Percentiles rank a stretch among this genome's conserved stretches.
Conservation (phyloP, 92 coral and sea anemone species). For the Zoanthus solanderi region DNA sequence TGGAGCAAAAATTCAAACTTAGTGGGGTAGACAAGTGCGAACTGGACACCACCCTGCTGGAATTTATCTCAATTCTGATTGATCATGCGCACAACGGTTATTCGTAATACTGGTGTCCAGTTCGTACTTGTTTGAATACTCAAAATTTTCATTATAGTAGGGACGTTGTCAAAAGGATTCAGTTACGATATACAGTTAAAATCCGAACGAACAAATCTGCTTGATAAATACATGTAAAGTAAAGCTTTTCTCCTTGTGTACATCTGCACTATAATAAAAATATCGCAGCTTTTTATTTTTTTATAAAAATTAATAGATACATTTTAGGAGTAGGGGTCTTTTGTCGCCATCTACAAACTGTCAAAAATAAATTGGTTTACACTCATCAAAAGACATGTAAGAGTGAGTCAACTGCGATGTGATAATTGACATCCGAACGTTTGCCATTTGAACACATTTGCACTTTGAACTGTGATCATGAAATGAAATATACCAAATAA, state of each 20-base stretch:
- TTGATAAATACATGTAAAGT: too few relatives aligned
- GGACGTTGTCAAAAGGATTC: background rate
- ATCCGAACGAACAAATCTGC: too few relatives aligned
- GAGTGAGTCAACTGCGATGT: background rate
- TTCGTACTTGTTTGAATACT: too few relatives aligned
- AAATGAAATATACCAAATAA: background rate
- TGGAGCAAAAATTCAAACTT: too few relatives aligned
- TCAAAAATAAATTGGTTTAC: background rate
- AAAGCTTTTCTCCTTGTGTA: background rate
- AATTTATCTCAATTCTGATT: too few relatives aligned
- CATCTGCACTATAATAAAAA: background rate
- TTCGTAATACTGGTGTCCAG: too few relatives aligned
- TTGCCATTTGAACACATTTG: background rate
- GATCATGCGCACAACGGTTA: too few relatives aligned
- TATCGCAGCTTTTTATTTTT: background rate
- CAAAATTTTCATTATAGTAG: too few relatives aligned
- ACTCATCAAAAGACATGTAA: background rate
- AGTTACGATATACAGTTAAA: background rate
- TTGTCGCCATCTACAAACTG: background rate
- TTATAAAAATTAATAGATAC: background rate
- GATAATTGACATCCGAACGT: background rate
- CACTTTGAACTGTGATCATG: background rate
- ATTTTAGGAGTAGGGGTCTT: background rate
- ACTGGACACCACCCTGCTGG: too few relatives aligned
- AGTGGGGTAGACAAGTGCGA: too few relatives aligned